phyloP scores from a whole-genome alignment of 2,888 invertebrate species.

The Mechanitis messenoides region DNA sequence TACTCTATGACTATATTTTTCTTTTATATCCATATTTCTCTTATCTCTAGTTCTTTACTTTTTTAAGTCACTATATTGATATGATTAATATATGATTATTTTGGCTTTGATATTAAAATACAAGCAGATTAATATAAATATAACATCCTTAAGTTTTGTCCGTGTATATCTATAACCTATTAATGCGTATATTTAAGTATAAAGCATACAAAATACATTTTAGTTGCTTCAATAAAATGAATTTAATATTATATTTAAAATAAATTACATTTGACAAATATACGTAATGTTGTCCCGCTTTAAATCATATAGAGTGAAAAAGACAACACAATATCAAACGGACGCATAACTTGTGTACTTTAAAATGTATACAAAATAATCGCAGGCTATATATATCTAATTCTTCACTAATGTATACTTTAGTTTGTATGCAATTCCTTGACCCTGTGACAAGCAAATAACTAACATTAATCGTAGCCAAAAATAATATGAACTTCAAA shows the following conservation, averaged over 20 bases:
- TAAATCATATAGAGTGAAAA: too few relatives aligned
- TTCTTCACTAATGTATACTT: not conserved
- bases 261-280: too few relatives aligned
- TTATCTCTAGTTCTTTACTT: not conserved
- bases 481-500: too few relatives aligned
- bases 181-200: not conserved
- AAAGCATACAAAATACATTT: conserved; percentile 2
- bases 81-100: not conserved
- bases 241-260: too few relatives aligned
- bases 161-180: too few relatives aligned
- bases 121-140: conserved; percentile 2
- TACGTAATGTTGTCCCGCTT: too few relatives aligned
- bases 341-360: not conserved
- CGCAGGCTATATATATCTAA: too few relatives aligned
- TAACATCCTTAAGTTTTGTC: too few relatives aligned
- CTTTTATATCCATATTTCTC: not conserved
- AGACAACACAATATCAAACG: not conserved
- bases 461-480: too few relatives aligned
- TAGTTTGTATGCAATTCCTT: not conserved
- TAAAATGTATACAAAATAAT: too few relatives aligned
- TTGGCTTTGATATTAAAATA: conserved; percentile 2
- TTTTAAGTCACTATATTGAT: not conserved
- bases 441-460: not conserved
- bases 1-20: conserved; percentile 16
- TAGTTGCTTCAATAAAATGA: not conserved